Evolutionary conservation across 1,140 invertebrate species (phyloP), one percentile per base, ranked within the genome.

Genomic region (Phenacoccus solenopsis): DNA sequence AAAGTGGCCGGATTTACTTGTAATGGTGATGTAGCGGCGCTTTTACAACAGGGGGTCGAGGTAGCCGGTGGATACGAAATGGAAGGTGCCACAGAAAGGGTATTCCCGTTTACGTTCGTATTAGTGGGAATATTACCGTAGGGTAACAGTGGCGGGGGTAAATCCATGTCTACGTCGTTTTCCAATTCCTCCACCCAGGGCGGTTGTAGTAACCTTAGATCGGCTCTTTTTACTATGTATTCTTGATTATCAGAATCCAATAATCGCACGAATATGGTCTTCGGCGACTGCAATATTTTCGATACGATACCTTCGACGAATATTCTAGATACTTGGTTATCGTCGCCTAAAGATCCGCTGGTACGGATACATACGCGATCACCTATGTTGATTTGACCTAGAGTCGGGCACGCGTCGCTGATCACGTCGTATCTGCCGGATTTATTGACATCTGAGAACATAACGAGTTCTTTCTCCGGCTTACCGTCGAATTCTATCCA

Each of bases 111-210:
- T 56, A 67, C 25, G 59, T 38, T 49, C 49, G 12, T 32, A 68
- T 35, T 35, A 22, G 59, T 70, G 25, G 69, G 57, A 72, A 72
- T 68, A 70, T 72, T 61, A 28, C 67, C 68, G 30, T 73, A 69
- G 22, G 70, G 70, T 67, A 70, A 24, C 28, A 59, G 28, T 24
- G 64, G 27, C n/a, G 73, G 72, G 56, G 72, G 67, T 71, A 72
- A 72, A 74, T n/a, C 72, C 72, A 81, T 81, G 59, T 83, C 79
- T 16, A 49, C 13, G 2, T 49, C 38, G 78, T 90, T 89, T 75
- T 93, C 91, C 57, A 97, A 79, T 79, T 98, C 95, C 75, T 98
- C 94, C 80, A 87, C 91, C 95, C 95, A 98, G 0, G 95, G 95
- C 13, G 94, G 93, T 76, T 90, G 85, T 69, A 97, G 78, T 1